Conservation (phyloP, 2,888 invertebrate genomes). For the Drosophila paramelanica region DNA sequence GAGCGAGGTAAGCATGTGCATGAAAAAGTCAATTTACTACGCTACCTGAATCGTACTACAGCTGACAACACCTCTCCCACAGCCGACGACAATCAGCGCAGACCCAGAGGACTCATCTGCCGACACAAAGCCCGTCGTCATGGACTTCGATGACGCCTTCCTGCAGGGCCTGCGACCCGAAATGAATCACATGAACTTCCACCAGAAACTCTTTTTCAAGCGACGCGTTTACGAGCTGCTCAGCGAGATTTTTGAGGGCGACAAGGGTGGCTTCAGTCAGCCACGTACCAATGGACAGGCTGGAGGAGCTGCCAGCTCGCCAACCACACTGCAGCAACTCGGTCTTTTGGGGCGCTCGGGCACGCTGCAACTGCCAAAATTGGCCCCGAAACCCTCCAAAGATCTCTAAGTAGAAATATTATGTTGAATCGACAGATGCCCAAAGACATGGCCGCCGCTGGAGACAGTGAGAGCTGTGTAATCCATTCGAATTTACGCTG, state of each 20-base stretch:
- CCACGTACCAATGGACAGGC: constrained; percentile 36
- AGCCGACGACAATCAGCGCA: constrained; percentile 8
- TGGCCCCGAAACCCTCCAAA: constrained; percentile 41
- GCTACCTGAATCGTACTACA: not conserved
- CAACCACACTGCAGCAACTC: constrained; percentile 39
- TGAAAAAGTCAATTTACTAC: no score
- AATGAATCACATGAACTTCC: constrained; percentile 82
- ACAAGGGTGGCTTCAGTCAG: constrained; percentile 1
- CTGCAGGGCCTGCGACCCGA: constrained; percentile 81
- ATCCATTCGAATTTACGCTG: constrained; percentile 55
- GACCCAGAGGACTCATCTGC: constrained; percentile 10
- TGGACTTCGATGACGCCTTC: constrained; percentile 79
- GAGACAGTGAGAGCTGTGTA: constrained; percentile 27
- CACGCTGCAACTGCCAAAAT: constrained; percentile 52
- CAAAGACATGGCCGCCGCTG: constrained; percentile 47
- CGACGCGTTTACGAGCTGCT: constrained; percentile 80
- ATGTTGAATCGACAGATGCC: constrained; percentile 19
- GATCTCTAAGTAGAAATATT: constrained; percentile 30
- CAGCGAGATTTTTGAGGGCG: constrained; percentile 73
- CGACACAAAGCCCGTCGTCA: constrained; percentile 4
- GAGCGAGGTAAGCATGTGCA: constrained; percentile 24
- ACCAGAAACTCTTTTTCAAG: constrained; percentile 82
- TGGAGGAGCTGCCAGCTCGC: constrained; percentile 6
- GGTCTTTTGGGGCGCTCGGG: constrained; percentile 39
- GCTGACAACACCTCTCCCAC: not conserved